A percentile compares a stretch with the other conserved stretches of the same genome.
Conservation (phyloP, 2,113 vertebrate genomes). For the Neopipo cinnamomea region DNA sequence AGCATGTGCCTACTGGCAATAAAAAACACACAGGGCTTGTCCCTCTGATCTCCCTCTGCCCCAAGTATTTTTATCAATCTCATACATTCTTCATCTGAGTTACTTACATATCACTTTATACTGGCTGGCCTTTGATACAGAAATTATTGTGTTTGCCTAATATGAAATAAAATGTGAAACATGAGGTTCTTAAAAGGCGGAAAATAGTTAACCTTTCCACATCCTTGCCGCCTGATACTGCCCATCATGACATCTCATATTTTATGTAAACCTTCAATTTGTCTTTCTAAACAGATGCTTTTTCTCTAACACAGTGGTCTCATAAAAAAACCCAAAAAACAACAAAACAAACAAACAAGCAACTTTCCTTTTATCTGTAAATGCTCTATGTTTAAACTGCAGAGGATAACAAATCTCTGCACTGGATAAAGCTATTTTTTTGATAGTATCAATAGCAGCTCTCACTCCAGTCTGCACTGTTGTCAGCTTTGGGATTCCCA, state of each 20-base stretch:
- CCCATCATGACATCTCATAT: background rate
- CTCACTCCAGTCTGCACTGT: background rate
- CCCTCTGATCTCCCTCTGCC: background rate
- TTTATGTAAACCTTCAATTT: background rate
- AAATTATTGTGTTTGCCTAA: background rate
- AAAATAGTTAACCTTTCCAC: background rate
- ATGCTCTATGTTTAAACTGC: background rate
- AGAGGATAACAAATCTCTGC: background rate
- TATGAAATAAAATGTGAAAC: background rate
- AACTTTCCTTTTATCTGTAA: background rate
- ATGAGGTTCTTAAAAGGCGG: background rate
- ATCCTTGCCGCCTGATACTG: background rate
- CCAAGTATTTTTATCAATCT: background rate
- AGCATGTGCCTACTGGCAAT: background rate
- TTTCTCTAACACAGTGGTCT: background rate
- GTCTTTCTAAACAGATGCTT: background rate
- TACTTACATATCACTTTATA: background rate
- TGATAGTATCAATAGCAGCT: background rate
- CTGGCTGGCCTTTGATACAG: background rate
- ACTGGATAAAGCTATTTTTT: background rate
- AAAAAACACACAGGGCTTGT: background rate
- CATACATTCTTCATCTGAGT: background rate
- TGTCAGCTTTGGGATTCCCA: background rate
- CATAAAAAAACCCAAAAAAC: background rate
- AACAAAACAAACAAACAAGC: background rate